Evolutionary conservation across 2,113 vertebrate species (phyloP).

Genomic region (Numida meleagris): DNA sequence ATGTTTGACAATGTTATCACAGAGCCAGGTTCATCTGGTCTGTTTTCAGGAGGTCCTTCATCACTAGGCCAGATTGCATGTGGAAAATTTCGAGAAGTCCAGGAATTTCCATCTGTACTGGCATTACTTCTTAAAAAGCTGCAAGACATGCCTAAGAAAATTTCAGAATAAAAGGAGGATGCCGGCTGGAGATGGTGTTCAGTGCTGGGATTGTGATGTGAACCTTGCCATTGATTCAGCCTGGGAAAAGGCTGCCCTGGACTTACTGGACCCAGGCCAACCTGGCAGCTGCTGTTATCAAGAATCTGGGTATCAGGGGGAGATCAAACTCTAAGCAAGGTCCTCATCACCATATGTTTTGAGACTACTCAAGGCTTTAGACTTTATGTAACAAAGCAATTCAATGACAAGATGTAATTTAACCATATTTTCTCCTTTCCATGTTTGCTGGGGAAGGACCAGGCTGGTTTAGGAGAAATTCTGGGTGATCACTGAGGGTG

Average conservation of each 20-base stretch:
- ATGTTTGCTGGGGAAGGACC: conserved; percentile 1
- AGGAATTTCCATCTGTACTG: not conserved
- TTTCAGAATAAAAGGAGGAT: not conserved
- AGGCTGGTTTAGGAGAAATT: not conserved
- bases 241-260: not conserved
- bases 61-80: not conserved
- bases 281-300: conserved; percentile 63
- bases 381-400: conserved; percentile 68
- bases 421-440: conserved; percentile 43
- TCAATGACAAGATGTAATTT: conserved; percentile 62
- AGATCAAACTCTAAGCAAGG: conserved; percentile 53
- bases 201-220: not conserved
- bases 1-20: not conserved
- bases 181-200: not conserved
- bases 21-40: not conserved
- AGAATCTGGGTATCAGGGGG: not conserved
- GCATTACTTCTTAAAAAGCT: not conserved
- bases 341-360: conserved; percentile 72
- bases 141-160: not conserved
- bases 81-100: not conserved
- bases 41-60: not conserved
- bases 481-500: conserved; percentile 20
- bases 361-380: conserved; percentile 68
- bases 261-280: conserved; percentile 54
- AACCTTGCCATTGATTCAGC: not conserved